Evolutionary conservation across 2,113 vertebrate genomes (phyloP).

Genomic region (Chaenocephalus aceratus): DNA sequence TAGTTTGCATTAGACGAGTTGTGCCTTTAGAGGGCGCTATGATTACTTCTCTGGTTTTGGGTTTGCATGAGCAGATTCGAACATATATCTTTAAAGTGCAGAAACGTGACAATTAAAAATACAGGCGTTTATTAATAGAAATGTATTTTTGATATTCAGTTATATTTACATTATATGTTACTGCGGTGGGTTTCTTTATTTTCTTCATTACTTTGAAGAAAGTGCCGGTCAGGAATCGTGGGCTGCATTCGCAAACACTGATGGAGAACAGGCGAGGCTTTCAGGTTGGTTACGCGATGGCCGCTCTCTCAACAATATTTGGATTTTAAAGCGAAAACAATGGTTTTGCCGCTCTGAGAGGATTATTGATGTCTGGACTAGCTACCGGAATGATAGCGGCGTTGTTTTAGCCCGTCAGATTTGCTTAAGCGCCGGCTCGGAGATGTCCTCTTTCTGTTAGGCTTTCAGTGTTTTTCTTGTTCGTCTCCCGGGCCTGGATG

Average conservation of each 20-base stretch:
- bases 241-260: slow-evolving; percentile 71
- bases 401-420: slow-evolving; percentile 34
- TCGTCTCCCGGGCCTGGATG: slow-evolving; percentile 75
- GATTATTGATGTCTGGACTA: slow-evolving; percentile 1
- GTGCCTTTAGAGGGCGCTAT: slow-evolving; percentile 47
- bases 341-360: slow-evolving; percentile 24
- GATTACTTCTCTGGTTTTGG: neutral
- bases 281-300: slow-evolving; percentile 87
- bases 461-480: slow-evolving; percentile 78
- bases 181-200: accelerated
- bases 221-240: slow-evolving; percentile 59
- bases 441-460: slow-evolving; percentile 45
- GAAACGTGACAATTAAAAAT: neutral
- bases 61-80: slow-evolving; percentile 65
- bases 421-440: slow-evolving; percentile 5
- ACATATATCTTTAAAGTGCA: neutral
- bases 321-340: slow-evolving; percentile 70
- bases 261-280: slow-evolving; percentile 89
- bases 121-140: accelerated
- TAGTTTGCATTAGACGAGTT: neutral
- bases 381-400: slow-evolving; percentile 74
- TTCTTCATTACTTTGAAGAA: slow-evolving; percentile 56
- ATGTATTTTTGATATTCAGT: neutral
- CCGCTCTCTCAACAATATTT: slow-evolving; percentile 80
- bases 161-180: accelerated